Conservation (phyloP, 2,113 vertebrate species). For the Anthoscopus minutus region DNA sequence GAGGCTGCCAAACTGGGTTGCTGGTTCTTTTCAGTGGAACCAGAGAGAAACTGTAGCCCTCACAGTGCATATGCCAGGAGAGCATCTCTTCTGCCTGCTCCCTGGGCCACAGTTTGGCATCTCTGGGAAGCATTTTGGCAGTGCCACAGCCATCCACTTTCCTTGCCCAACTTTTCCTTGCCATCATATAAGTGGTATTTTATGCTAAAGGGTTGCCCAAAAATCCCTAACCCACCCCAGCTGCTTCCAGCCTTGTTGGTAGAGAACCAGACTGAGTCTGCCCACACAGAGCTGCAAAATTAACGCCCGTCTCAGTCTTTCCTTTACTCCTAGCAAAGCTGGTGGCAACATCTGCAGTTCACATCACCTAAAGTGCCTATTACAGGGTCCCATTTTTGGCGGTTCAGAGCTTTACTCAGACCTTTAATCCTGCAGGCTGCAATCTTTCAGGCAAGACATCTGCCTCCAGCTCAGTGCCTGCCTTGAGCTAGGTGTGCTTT, state of each 20-base stretch:
- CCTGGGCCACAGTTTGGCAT: background rate
- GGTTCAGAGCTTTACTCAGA: background rate
- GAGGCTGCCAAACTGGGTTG: background rate
- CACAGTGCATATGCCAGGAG: background rate
- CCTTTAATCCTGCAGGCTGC: background rate
- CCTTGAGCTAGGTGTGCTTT: background rate
- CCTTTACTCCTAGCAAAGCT: background rate
- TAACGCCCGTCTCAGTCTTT: background rate
- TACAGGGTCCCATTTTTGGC: background rate
- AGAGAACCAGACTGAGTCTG: background rate
- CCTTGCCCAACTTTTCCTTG: background rate
- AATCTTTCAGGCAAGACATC: background rate
- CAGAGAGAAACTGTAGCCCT: background rate
- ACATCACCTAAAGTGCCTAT: background rate
- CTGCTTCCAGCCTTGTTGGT: background rate
- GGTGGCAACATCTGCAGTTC: background rate
- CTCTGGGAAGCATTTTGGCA: background rate
- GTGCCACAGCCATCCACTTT: background rate
- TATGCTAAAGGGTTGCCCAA: background rate
- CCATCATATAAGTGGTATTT: background rate
- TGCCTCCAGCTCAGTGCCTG: background rate
- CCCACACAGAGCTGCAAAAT: accelerated
- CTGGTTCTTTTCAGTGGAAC: background rate
- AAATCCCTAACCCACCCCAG: accelerated
- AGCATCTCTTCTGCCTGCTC: background rate